phyloP scores from a whole-genome alignment of 2,113 vertebrate species.

The Prionailurus viverrinus region DNA sequence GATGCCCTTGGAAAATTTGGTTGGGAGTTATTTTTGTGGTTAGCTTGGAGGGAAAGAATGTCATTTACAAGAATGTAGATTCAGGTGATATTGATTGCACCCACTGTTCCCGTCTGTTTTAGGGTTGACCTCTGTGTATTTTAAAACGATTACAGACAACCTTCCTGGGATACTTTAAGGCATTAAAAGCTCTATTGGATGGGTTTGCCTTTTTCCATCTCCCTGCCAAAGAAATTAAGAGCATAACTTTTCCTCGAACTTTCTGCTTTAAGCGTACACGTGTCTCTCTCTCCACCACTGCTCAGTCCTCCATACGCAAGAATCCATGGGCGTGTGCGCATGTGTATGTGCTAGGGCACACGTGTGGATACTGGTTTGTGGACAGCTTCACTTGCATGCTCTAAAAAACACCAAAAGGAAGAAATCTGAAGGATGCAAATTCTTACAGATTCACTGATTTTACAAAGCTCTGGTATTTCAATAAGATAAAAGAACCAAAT shows the following conservation, averaged over 20 bases:
- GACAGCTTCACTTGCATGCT: not conserved
- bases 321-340: fast-evolving
- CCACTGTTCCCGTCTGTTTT: conserved; percentile 25
- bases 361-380: not conserved
- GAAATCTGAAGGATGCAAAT: not conserved
- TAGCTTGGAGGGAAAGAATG: not conserved
- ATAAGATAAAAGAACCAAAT: not conserved
- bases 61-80: conserved; percentile 60
- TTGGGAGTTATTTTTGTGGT: conserved; percentile 55
- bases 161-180: conserved; percentile 31
- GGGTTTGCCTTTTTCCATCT: not conserved
- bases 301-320: not conserved
- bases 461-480: not conserved
- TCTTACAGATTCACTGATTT: not conserved
- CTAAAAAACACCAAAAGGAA: not conserved
- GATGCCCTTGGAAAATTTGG: conserved; percentile 57
- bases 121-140: conserved; percentile 63
- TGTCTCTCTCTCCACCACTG: not conserved
- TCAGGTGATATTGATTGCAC: conserved; percentile 66
- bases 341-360: fast-evolving
- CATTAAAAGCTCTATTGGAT: conserved; percentile 46
- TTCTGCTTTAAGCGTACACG: not conserved
- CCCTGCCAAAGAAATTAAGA: conserved; percentile 29
- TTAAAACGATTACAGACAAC: conserved; percentile 21
- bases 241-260: not conserved